Evolutionary conservation across 1,140 invertebrate species (phyloP).

Genomic region (Mya arenaria): DNA sequence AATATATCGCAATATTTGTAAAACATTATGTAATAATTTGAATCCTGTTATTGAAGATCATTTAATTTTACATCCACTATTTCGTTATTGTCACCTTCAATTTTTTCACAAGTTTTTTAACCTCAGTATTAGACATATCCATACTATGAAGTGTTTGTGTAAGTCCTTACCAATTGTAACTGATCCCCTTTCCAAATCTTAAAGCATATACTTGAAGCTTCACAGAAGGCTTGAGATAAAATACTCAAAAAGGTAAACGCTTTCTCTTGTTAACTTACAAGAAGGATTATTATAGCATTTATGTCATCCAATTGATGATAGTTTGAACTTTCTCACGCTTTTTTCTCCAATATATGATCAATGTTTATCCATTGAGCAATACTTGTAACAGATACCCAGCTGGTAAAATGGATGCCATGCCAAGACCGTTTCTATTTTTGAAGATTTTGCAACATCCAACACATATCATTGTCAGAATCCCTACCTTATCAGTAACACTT

Average conservation of each 20-base stretch:
- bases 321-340: slow-evolving; percentile 49
- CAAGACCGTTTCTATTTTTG: slow-evolving; percentile 17
- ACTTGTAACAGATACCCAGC: neutral
- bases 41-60: too few species aligned
- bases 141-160: slow-evolving; percentile 17
- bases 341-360: neutral
- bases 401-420: neutral
- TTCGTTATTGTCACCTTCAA: too few species aligned
- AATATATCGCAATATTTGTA: too few species aligned
- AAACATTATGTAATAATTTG: too few species aligned
- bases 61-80: too few species aligned
- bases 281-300: slow-evolving; percentile 48
- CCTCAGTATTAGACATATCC: too few species aligned
- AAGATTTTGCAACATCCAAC: slow-evolving; percentile 13
- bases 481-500: neutral
- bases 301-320: slow-evolving; percentile 33
- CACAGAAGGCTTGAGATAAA: neutral
- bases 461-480: slow-evolving; percentile 23
- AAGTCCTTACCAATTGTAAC: slow-evolving; percentile 46
- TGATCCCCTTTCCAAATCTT: neutral
- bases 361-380: slow-evolving; percentile 20
- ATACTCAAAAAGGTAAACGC: too few species aligned
- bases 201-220: neutral
- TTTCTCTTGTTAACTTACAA: slow-evolving; percentile 30
- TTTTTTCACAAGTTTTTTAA: too few species aligned